Percentiles rank a stretch among this genome's conserved stretches.
phyloP scores from a whole-genome alignment of 2,797 vertebrate species.

The Tokudaia muenninki region DNA sequence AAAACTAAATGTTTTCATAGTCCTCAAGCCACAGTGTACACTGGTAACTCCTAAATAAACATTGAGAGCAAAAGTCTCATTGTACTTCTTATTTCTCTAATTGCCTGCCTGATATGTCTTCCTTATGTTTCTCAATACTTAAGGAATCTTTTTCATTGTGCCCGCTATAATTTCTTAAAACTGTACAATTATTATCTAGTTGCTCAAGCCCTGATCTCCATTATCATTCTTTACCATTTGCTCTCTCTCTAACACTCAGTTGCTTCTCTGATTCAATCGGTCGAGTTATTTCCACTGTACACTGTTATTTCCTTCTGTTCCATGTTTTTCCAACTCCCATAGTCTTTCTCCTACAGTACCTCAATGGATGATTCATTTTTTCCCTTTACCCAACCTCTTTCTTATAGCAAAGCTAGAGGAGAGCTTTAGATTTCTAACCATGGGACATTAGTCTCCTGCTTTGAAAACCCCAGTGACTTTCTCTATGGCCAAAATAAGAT shows the following conservation, averaged over 20 bases:
- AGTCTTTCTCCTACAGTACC: not conserved
- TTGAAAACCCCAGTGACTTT: not conserved
- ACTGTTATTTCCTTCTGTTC: not conserved
- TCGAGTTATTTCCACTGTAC: not conserved
- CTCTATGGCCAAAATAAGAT: not conserved
- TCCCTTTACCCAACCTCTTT: not conserved
- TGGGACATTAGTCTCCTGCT: not conserved
- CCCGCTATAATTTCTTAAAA: not conserved
- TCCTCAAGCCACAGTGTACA: not conserved
- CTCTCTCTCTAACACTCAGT: not conserved
- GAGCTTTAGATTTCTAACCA: not conserved
- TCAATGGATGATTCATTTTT: not conserved
- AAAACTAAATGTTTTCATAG: not conserved
- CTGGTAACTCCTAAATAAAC: not conserved
- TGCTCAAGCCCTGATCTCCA: not conserved
- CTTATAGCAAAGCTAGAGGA: not conserved
- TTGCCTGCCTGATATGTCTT: not conserved
- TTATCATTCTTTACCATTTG: not conserved
- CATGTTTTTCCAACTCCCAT: rapidly evolving
- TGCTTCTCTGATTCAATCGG: not conserved
- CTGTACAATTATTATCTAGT: not conserved
- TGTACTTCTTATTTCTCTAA: slow-evolving; percentile 8
- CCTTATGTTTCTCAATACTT: not conserved
- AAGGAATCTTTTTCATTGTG: not conserved
- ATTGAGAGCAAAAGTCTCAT: not conserved